Evolutionary conservation across 2,888 invertebrate genomes (phyloP).

Genomic region (Apomyelois bistriatella): DNA sequence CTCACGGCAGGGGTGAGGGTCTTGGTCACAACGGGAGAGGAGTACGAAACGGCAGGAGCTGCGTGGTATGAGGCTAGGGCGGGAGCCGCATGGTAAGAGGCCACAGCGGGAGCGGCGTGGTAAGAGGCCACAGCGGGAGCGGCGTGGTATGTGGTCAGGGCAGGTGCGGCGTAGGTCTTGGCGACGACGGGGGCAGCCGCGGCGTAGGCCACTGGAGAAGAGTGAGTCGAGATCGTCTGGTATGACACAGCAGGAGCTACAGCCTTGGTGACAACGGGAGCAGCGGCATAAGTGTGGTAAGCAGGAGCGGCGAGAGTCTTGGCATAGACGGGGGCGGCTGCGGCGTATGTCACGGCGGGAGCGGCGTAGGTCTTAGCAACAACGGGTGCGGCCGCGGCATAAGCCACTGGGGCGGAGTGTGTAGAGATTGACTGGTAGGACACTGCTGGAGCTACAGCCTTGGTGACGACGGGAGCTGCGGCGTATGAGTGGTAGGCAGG

Average conservation of each 20-base stretch:
- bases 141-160: conserved; percentile 35
- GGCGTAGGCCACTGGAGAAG: conserved; percentile 45
- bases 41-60: conserved; percentile 26
- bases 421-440: conserved; percentile 44
- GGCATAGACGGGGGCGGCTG: conserved; percentile 50
- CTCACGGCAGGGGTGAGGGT: conserved; percentile 43
- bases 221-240: conserved; percentile 43
- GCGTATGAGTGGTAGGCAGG: conserved; percentile 29
- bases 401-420: conserved; percentile 51
- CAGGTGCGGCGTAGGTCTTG: conserved; percentile 32
- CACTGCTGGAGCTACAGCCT: conserved; percentile 48
- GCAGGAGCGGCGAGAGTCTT: conserved; percentile 19
- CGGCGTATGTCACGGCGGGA: conserved; percentile 58
- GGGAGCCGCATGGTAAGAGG: conserved; percentile 34
- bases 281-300: conserved; percentile 33
- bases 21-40: conserved; percentile 27
- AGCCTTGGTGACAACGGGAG: conserved; percentile 40
- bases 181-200: conserved; percentile 54
- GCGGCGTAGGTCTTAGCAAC: conserved; percentile 27
- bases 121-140: conserved; percentile 31
- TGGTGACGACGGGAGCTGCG: conserved; percentile 36
- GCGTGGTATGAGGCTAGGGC: conserved; percentile 32
- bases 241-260: conserved; percentile 46
- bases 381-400: conserved; percentile 42
- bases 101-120: conserved; percentile 33